Conservation (phyloP, 2,797 vertebrate genomes). For the Euphonia xanthogaster region DNA sequence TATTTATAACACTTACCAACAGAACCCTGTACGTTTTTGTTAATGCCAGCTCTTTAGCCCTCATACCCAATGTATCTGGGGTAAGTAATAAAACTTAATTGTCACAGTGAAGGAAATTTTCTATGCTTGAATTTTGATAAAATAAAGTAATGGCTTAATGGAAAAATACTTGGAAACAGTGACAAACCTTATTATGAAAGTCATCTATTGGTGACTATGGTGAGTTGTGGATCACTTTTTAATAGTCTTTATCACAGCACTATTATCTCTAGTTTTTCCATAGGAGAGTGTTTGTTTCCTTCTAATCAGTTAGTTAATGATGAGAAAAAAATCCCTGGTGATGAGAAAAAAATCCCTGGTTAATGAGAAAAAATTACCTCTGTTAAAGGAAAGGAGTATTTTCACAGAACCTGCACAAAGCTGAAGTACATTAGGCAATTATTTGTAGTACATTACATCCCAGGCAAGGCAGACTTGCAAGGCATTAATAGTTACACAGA, state of each 20-base stretch:
- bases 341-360: neutral
- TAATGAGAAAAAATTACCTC: neutral
- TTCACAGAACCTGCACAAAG: neutral
- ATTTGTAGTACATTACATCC: conserved; percentile 1
- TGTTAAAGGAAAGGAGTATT: neutral
- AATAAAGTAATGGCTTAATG: conserved; percentile 20
- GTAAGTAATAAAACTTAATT: conserved; percentile 55
- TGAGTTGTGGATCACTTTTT: neutral
- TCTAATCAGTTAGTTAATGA: neutral
- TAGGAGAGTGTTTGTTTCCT: neutral
- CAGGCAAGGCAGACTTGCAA: neutral
- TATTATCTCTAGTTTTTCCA: neutral
- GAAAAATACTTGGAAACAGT: conserved; percentile 26
- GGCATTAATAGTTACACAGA: neutral
- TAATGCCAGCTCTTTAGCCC: neutral
- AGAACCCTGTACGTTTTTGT: neutral
- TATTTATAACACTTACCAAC: neutral
- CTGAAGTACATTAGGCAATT: neutral
- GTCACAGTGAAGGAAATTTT: conserved; percentile 36
- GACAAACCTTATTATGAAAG: neutral
- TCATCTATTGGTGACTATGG: neutral
- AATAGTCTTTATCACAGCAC: neutral
- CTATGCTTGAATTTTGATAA: conserved; percentile 62
- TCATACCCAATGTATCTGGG: neutral
- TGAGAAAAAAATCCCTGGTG: neutral